These are phyloP conservation scores for Drosophila lacertosa DNA, from an alignment of 1,140 invertebrate species.

Conservation along the genomic window DNA sequence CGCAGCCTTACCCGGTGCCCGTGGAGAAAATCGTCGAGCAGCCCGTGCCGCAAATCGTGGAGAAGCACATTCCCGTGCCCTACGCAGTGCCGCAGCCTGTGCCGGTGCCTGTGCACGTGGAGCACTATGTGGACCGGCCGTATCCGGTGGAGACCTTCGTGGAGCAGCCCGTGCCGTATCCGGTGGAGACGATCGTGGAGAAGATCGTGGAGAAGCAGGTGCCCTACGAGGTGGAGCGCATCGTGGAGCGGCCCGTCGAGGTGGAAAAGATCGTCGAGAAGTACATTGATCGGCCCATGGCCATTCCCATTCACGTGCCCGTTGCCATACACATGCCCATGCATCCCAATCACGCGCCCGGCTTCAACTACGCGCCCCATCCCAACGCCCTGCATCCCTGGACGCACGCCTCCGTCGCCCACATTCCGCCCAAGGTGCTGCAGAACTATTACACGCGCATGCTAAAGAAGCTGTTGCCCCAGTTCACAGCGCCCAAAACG, in stretches of 20 bases:
- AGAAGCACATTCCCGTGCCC: slow-evolving; percentile 85
- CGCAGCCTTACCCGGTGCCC: slow-evolving; percentile 83
- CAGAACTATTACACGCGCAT: slow-evolving; percentile 77
- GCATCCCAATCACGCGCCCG: slow-evolving; percentile 48
- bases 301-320: slow-evolving; percentile 83
- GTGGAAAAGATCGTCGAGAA: slow-evolving; percentile 86
- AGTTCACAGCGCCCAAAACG: slow-evolving; percentile 34
- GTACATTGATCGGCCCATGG: slow-evolving; percentile 85
- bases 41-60: slow-evolving; percentile 85
- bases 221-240: slow-evolving; percentile 84
- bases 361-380: slow-evolving; percentile 26
- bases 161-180: slow-evolving; percentile 84
- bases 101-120: slow-evolving; percentile 84
- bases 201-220: slow-evolving; percentile 78
- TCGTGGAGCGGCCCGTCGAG: slow-evolving; percentile 86
- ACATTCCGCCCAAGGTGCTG: slow-evolving; percentile 71
- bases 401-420: slow-evolving; percentile 47
- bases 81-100: slow-evolving; percentile 85
- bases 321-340: slow-evolving; percentile 83
- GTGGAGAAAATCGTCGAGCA: slow-evolving; percentile 81
- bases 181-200: slow-evolving; percentile 83
- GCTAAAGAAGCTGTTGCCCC: slow-evolving; percentile 74
- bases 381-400: slow-evolving; percentile 57
- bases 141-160: slow-evolving; percentile 84
- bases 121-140: slow-evolving; percentile 84